phyloP scores from a whole-genome alignment of 1,140 invertebrate species.

The Apocrypta bakeri region DNA sequence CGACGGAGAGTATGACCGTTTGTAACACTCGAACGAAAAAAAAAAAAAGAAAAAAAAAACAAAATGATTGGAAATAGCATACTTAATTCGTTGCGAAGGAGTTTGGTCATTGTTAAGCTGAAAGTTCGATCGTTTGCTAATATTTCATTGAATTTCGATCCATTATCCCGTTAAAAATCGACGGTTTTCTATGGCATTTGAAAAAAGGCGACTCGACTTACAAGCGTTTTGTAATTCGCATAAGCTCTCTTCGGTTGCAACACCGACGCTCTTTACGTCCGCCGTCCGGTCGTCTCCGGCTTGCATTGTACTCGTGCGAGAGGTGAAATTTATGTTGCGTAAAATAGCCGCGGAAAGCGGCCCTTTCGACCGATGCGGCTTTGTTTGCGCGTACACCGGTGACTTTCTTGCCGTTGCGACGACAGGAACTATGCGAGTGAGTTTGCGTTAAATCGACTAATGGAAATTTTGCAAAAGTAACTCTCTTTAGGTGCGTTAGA shows the following conservation, averaged over 20 bases:
- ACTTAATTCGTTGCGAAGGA: background rate
- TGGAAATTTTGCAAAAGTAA: background rate
- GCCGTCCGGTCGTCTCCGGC: background rate
- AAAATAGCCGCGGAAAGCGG: conserved; percentile 44
- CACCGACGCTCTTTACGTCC: background rate
- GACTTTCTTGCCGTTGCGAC: conserved; percentile 20
- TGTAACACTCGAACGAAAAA: background rate
- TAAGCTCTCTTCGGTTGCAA: background rate
- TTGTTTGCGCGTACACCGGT: conserved; percentile 32
- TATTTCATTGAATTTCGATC: background rate
- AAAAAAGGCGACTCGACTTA: background rate
- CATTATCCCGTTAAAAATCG: background rate
- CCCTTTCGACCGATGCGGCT: background rate
- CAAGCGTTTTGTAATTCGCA: background rate
- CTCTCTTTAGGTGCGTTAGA: background rate
- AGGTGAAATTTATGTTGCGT: conserved; percentile 60
- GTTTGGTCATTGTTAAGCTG: background rate
- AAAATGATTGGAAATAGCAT: background rate
- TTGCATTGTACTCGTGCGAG: conserved; percentile 9
- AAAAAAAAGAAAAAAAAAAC: no score
- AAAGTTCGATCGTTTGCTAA: background rate
- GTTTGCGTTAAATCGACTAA: background rate
- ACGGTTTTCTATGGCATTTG: background rate
- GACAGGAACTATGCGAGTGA: conserved; percentile 39
- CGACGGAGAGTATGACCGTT: background rate